These are phyloP conservation scores for Sylvia atricapilla DNA, from an alignment of 2,113 vertebrate genomes.

Conservation along the genomic window DNA sequence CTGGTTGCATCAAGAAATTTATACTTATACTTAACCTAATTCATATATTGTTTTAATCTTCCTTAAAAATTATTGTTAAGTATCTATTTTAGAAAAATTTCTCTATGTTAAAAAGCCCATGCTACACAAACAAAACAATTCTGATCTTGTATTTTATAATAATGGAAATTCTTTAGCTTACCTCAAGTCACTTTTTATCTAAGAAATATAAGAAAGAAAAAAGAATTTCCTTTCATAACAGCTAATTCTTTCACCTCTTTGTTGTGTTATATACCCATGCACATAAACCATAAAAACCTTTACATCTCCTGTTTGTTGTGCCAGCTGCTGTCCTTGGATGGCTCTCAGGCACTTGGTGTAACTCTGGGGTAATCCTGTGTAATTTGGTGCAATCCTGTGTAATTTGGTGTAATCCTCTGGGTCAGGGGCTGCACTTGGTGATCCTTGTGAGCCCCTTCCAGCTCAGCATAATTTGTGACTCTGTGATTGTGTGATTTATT, in stretches of 20 bases:
- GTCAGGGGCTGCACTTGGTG: not conserved
- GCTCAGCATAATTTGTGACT: not conserved
- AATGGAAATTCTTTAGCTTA: not conserved
- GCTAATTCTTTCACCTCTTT: not conserved
- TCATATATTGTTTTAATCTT: not conserved
- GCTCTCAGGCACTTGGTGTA: not conserved
- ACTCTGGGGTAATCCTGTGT: not conserved
- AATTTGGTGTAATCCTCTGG: too few species aligned
- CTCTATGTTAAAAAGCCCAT: not conserved
- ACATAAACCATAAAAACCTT: not conserved
- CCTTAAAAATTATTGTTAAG: not conserved
- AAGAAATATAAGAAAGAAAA: not conserved
- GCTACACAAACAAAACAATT: not conserved
- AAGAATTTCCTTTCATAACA: not conserved
- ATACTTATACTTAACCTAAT: not conserved
- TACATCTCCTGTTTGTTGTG: not conserved
- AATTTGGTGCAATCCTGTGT: too few species aligned
- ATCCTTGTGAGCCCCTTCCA: not conserved
- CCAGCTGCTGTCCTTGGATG: not conserved
- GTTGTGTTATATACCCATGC: not conserved
- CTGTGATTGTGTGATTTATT: not conserved
- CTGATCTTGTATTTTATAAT: not conserved
- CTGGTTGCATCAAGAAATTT: not conserved
- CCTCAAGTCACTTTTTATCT: not conserved
- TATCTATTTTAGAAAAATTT: not conserved